phyloP scores from a whole-genome alignment of 2,888 invertebrate species.

The Andrena trimmerana region DNA sequence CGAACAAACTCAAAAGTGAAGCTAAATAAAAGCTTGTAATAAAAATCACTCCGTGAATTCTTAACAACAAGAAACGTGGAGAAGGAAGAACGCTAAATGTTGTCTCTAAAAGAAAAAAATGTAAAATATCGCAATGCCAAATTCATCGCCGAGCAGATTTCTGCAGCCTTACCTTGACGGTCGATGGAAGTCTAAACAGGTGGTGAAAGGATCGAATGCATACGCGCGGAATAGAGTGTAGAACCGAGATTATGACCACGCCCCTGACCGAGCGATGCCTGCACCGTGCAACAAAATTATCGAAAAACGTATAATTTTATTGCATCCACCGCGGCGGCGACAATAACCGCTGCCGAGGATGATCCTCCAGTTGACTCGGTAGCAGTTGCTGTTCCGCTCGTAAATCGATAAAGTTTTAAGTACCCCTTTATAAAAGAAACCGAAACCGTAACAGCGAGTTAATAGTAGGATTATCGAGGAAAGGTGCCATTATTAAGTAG shows the following conservation, averaged over 20 bases:
- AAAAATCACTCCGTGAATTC: no score
- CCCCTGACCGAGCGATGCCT: constrained; percentile 48
- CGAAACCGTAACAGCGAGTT: no score
- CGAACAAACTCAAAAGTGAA: no score
- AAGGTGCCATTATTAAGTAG: no score
- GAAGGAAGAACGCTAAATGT: not conserved
- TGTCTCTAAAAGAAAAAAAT: not conserved
- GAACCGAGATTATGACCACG: constrained; percentile 59
- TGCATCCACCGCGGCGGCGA: not conserved
- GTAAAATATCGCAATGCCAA: not conserved
- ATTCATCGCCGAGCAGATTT: constrained; percentile 9
- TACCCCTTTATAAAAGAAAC: no score
- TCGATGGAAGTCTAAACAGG: constrained; percentile 22
- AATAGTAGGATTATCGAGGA: no score
- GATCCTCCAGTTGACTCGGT: not conserved
- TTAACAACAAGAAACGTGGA: not conserved
- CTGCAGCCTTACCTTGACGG: constrained; percentile 44
- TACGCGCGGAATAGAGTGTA: constrained; percentile 27
- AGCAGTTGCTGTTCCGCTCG: not conserved
- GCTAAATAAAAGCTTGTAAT: no score
- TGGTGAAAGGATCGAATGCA: constrained; percentile 54
- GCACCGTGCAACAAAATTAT: constrained; percentile 23
- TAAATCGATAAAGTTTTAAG: not conserved
- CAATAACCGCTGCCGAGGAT: not conserved
- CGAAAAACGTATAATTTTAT: not conserved